Evolutionary conservation across 2,113 vertebrate species (phyloP).

Genomic region (Eublepharis macularius): DNA sequence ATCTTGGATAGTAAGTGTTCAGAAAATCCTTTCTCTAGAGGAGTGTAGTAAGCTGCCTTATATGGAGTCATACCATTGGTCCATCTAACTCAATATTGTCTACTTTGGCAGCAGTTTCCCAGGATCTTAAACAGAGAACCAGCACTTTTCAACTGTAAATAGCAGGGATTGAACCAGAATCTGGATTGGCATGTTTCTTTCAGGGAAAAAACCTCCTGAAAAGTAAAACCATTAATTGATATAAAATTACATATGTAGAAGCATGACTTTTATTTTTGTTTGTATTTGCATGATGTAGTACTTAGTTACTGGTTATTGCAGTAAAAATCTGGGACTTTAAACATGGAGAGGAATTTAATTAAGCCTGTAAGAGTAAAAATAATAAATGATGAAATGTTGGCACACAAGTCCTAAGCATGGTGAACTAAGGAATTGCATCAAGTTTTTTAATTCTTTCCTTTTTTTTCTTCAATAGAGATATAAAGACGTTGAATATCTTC

Average conservation of each 20-base stretch:
- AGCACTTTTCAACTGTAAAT: neutral
- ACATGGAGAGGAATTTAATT: neutral
- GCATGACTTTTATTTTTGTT: constrained; percentile 25
- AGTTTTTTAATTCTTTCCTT: constrained; percentile 22
- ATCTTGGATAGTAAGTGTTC: too few relatives aligned
- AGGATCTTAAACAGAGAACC: neutral
- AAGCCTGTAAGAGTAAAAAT: constrained; percentile 4
- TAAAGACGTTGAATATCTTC: constrained; percentile 99
- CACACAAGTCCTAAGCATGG: neutral
- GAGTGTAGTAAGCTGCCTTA: too few relatives aligned
- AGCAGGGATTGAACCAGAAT: too few relatives aligned
- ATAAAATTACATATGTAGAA: constrained; percentile 33
- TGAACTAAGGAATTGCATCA: constrained; percentile 30
- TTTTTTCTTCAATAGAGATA: constrained; percentile 83
- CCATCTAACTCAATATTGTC: too few relatives aligned
- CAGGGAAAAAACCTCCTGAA: neutral
- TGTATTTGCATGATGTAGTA: constrained; percentile 15
- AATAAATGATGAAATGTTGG: neutral
- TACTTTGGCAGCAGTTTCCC: too few relatives aligned
- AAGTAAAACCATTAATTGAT: neutral
- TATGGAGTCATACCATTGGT: too few relatives aligned
- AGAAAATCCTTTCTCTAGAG: too few relatives aligned
- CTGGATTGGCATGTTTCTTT: neutral
- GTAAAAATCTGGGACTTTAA: neutral
- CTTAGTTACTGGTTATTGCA: neutral